A percentile compares a stretch with the other conserved stretches of the same genome.
phyloP scores from a whole-genome alignment of 2,888 invertebrate species.

The Lepidocyrtoides sp. region DNA sequence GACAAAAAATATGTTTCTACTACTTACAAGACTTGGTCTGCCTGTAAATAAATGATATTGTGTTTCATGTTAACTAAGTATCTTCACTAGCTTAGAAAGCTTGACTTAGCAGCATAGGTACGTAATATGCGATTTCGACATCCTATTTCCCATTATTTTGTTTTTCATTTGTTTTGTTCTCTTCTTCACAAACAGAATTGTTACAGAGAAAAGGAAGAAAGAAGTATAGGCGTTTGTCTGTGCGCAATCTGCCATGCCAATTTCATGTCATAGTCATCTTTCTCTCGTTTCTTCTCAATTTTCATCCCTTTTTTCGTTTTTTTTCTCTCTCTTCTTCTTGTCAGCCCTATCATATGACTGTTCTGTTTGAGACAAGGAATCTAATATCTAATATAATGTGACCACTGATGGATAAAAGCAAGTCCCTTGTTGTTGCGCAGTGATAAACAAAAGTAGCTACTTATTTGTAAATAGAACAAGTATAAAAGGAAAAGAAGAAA shows the following conservation, averaged over 20 bases:
- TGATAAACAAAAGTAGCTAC: background rate
- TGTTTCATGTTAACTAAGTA: background rate
- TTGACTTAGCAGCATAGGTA: background rate
- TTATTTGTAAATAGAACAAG: background rate
- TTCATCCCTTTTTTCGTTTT: background rate
- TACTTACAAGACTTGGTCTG: background rate
- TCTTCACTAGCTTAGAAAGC: too few relatives aligned
- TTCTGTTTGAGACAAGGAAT: constrained; percentile 4
- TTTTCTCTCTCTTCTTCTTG: background rate
- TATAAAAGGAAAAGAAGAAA: background rate
- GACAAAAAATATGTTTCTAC: too few relatives aligned
- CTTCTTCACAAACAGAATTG: background rate
- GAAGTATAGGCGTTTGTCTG: constrained; percentile 52
- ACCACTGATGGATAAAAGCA: constrained; percentile 43
- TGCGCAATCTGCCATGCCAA: constrained; percentile 70
- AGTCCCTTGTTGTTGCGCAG: constrained; percentile 6
- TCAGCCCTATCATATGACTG: constrained; percentile 1
- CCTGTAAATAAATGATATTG: background rate
- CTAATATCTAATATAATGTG: constrained; percentile 60
- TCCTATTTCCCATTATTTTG: background rate
- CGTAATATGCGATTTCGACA: background rate
- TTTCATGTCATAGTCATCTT: constrained; percentile 72
- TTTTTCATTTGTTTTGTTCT: background rate
- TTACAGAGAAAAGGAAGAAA: background rate
- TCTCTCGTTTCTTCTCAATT: constrained; percentile 9